Evolutionary conservation across 2,888 invertebrate species (phyloP).

Genomic region (Allolobophora icterica): DNA sequence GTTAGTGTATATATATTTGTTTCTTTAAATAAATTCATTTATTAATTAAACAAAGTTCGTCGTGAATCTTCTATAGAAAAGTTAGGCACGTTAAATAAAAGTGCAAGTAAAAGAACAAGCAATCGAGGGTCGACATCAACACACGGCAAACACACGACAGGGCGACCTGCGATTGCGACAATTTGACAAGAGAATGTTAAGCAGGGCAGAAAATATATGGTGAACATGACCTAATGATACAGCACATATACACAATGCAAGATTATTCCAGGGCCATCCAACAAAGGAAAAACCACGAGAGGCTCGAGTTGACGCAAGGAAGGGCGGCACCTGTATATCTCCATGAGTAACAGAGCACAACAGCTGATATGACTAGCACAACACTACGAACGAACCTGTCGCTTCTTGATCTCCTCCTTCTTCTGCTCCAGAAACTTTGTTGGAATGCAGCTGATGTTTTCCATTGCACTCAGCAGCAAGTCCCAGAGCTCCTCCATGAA

Average conservation of each 20-base stretch:
- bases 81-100: no score
- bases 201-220: neutral
- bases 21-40: no score
- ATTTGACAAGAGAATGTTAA: neutral
- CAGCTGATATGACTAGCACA: neutral
- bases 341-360: neutral
- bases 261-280: neutral
- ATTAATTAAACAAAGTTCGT: no score
- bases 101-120: no score
- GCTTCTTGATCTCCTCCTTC: slow-evolving; percentile 82
- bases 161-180: no score
- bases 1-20: no score
- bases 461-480: slow-evolving; percentile 89
- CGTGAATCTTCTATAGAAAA: no score
- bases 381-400: slow-evolving; percentile 42
- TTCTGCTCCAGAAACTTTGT: slow-evolving; percentile 92
- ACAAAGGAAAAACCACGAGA: neutral
- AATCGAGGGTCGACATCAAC: no score
- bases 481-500: slow-evolving; percentile 99
- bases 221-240: neutral
- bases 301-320: neutral
- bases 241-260: neutral
- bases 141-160: no score
- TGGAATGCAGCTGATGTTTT: slow-evolving; percentile 93
- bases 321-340: neutral